A percentile compares a stretch with the other conserved stretches of the same genome.
These are phyloP conservation scores for Alethe castanea DNA, from an alignment of 2,113 vertebrate genomes.

Conservation along the genomic window DNA sequence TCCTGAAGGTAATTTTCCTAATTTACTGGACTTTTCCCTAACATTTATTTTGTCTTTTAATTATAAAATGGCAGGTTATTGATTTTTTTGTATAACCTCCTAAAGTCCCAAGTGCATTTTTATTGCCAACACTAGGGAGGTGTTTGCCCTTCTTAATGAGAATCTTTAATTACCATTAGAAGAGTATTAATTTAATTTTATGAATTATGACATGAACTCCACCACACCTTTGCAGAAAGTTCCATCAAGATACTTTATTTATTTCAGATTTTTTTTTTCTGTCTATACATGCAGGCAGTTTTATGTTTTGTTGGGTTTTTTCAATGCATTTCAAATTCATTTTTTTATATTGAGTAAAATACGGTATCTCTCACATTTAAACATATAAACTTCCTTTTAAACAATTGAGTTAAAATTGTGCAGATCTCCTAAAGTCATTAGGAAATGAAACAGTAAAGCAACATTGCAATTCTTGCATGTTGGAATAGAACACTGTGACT, in stretches of 20 bases:
- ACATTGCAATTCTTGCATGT: neutral
- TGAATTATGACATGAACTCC: constrained; percentile 63
- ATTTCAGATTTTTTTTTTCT: neutral
- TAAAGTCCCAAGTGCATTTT: constrained; percentile 70
- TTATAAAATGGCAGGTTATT: constrained; percentile 90
- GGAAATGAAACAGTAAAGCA: neutral
- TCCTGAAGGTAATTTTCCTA: constrained; percentile 86
- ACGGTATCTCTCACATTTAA: neutral
- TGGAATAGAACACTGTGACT: rapidly evolving
- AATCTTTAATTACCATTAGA: constrained; percentile 79
- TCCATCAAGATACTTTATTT: neutral
- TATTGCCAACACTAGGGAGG: constrained; percentile 66
- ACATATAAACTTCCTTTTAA: neutral
- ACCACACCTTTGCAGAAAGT: constrained; percentile 14
- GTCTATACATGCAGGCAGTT: neutral
- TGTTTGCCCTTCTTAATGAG: constrained; percentile 74
- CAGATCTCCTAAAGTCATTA: neutral
- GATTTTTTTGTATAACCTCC: constrained; percentile 79
- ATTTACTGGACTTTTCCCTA: constrained; percentile 82
- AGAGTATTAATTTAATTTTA: constrained; percentile 75
- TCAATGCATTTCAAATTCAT: neutral
- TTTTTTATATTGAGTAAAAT: neutral
- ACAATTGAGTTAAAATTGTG: neutral
- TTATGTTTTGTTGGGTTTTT: neutral
- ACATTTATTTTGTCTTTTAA: constrained; percentile 88